Evolutionary conservation across 2,888 invertebrate species (phyloP), one percentile per base, ranked within the genome.

Genomic region (Tinea semifulvella): DNA sequence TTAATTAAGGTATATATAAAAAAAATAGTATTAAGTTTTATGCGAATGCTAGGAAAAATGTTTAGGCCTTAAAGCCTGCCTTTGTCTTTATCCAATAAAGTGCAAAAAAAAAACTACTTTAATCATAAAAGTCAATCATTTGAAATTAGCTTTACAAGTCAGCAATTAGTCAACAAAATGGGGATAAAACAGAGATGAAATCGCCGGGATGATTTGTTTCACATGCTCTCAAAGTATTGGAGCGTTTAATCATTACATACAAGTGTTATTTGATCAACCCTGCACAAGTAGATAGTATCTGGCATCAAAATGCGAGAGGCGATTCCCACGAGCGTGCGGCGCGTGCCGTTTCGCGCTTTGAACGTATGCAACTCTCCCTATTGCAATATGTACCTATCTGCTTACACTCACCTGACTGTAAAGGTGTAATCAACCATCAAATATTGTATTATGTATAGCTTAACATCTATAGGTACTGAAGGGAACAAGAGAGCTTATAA

Each of bases 251-350:
- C 31, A 31, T 14, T 31, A 31, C 31, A 13, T 31, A 31, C 31
- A 31, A 31, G 31, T 31, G 31, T 31, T 31, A 13, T 31, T 31
- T 11, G 31, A 31, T 31, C 31, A 31, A 31, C 31, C 13, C 31
- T 31, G 13, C 13, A 7, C 13, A n/a, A 3, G n/a, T 11, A 13
- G 31, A 31, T 31, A 7, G 31, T 31, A 31, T 31, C 31, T 31
- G 13, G 13, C 7, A 31, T 31, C 31, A 31, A 31, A 31, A 31
- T 31, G 7, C n/a, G n/a, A 14, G 31, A 31, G n/a, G 13, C 31
- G 31, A 18, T 36, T 36, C 36, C 36, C 36, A 36, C 36, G 36
- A 10, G 17, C 10, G 36, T 36, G 17, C 18, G 17, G 36, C 36
- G 36, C 36, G 36, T 36, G 36, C 36, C 36, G 36, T 3, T 6